These are phyloP conservation scores for Sialia sialis DNA, from an alignment of 2,113 vertebrate genomes.

Conservation along the genomic window DNA sequence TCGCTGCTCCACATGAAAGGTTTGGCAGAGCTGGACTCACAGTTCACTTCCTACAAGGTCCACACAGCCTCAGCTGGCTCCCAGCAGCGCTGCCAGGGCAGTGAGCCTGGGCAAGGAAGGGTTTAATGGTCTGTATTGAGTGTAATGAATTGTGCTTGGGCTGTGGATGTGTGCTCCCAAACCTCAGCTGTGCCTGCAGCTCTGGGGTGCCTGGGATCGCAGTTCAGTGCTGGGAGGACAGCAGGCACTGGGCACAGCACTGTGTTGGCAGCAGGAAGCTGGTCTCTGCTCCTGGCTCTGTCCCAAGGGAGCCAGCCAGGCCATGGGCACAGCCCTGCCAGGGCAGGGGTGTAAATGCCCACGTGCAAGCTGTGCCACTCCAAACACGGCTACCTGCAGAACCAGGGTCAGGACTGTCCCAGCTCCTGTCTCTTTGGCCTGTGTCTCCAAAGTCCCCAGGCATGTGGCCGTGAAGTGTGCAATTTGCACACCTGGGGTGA, in stretches of 20 bases:
- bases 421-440: not conserved
- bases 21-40: not conserved
- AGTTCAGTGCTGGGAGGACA: not conserved
- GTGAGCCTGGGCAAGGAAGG: not conserved
- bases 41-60: accelerated
- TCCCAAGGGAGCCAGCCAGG: not conserved
- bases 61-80: not conserved
- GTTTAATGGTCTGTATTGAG: not conserved
- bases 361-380: not conserved
- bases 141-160: not conserved
- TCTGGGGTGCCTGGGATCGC: not conserved
- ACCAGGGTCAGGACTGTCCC: not conserved
- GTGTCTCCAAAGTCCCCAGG: not conserved
- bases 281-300: not conserved
- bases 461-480: not conserved
- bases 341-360: not conserved
- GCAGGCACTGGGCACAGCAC: not conserved
- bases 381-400: not conserved
- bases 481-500: not conserved
- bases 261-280: accelerated
- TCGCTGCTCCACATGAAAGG: accelerated
- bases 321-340: not conserved
- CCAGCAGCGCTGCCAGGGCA: not conserved
- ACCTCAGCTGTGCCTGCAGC: not conserved
- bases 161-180: not conserved